Evolutionary conservation across 2,888 invertebrate genomes (phyloP).

Genomic region (Cosmia pyralina): DNA sequence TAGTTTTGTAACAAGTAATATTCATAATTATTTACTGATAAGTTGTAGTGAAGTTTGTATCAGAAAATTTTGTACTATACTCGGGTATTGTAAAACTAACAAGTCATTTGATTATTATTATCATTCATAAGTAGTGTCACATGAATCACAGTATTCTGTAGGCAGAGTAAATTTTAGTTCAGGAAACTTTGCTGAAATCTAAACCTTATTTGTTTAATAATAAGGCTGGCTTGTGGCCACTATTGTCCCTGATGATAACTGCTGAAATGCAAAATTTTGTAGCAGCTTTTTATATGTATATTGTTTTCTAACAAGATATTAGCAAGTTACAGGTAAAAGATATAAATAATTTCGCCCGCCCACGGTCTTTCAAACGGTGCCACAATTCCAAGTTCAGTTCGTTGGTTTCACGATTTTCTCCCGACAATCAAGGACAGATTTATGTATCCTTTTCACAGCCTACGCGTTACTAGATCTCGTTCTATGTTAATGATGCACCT

Average conservation of each 20-base stretch:
- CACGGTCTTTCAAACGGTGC: constrained; percentile 74
- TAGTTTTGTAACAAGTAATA: not conserved
- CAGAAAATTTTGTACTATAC: not conserved
- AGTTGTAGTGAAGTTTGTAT: not conserved
- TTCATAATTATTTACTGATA: constrained; percentile 1
- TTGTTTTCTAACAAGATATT: constrained; percentile 46
- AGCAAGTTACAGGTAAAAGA: constrained; percentile 57
- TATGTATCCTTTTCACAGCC: constrained; percentile 80
- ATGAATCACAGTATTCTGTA: not conserved
- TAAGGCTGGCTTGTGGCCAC: not conserved
- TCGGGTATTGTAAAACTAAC: not conserved
- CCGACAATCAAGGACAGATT: constrained; percentile 81
- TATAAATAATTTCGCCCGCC: constrained; percentile 77
- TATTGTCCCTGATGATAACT: not conserved
- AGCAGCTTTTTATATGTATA: not conserved
- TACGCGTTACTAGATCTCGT: constrained; percentile 74
- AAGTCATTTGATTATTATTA: not conserved
- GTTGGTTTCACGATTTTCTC: constrained; percentile 81
- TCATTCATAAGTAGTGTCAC: not conserved
- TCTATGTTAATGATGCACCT: constrained; percentile 69
- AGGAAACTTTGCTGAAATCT: not conserved
- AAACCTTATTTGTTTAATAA: not conserved
- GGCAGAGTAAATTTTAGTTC: not conserved
- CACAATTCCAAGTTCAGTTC: constrained; percentile 71
- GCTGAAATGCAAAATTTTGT: not conserved